Conservation (phyloP, 1,140 invertebrate species). For the Orius insidiosus region DNA sequence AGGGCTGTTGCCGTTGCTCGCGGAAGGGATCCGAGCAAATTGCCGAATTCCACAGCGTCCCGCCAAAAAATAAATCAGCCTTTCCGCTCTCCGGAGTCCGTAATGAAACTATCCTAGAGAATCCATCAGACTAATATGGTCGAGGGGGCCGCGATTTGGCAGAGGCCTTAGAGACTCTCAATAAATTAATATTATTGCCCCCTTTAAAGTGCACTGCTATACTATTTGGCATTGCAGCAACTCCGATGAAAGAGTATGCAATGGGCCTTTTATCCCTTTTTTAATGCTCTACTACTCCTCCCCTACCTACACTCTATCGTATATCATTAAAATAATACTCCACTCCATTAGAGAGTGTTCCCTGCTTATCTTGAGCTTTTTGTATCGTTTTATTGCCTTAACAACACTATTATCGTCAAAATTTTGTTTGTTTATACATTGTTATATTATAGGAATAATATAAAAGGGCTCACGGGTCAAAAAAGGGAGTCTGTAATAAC, state of each 20-base stretch:
- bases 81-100: neutral
- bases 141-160: constrained; percentile 1
- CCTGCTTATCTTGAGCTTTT: neutral
- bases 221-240: constrained; percentile 7
- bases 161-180: neutral
- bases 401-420: too few relatives aligned
- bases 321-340: constrained; percentile 1
- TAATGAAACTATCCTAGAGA: constrained; percentile 8
- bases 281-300: constrained; percentile 1
- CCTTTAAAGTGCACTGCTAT: constrained; percentile 6
- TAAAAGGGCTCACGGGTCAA: too few relatives aligned
- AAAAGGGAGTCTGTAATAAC: too few relatives aligned
- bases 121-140: constrained; percentile 7
- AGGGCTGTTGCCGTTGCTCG: neutral
- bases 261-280: constrained; percentile 6
- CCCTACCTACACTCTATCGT: neutral
- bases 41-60: constrained; percentile 4
- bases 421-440: too few relatives aligned
- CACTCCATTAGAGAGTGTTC: constrained; percentile 1
- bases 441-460: too few relatives aligned
- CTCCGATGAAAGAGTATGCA: neutral
- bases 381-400: too few relatives aligned
- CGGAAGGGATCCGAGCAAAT: constrained; percentile 3
- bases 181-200: constrained; percentile 9
- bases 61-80: constrained; percentile 7